These are phyloP conservation scores for Alethe diademata DNA, from an alignment of 2,113 vertebrate species.

Conservation along the genomic window DNA sequence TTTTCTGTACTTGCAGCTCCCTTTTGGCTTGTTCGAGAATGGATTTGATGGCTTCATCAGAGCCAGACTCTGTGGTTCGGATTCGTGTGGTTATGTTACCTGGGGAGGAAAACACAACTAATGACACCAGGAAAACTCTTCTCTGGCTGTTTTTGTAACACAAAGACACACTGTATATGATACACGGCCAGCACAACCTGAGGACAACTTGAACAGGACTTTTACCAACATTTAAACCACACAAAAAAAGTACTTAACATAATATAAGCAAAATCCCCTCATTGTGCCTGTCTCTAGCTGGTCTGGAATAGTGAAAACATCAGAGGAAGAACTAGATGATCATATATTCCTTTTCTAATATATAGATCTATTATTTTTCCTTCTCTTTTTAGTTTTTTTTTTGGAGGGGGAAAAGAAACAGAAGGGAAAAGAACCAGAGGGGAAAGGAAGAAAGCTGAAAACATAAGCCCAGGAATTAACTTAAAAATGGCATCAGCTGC, in stretches of 20 bases:
- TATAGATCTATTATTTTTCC: not conserved
- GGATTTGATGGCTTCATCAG: slow-evolving; percentile 95
- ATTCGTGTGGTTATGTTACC: slow-evolving; percentile 93
- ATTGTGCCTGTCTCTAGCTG: not conserved
- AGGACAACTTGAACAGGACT: not conserved
- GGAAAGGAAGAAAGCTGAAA: not conserved
- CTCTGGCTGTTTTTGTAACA: not conserved
- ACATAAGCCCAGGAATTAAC: not conserved
- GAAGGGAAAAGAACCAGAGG: not conserved
- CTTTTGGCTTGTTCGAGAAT: slow-evolving; percentile 96
- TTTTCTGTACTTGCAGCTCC: slow-evolving; percentile 96
- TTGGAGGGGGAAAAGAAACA: not conserved
- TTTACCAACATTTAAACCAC: not conserved
- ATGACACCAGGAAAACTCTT: not conserved
- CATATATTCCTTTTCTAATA: not conserved
- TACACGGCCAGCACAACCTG: not conserved
- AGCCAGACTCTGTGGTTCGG: slow-evolving; percentile 88
- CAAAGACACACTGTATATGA: not conserved
- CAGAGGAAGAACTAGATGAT: not conserved
- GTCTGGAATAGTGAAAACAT: not conserved
- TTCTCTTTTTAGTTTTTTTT: not conserved
- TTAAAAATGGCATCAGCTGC: not conserved
- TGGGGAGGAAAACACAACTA: slow-evolving; percentile 65
- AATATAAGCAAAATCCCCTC: not conserved
- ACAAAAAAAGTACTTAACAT: not conserved